Evolutionary conservation across 2,113 vertebrate species (phyloP).

Genomic region (Cyanistes caeruleus): DNA sequence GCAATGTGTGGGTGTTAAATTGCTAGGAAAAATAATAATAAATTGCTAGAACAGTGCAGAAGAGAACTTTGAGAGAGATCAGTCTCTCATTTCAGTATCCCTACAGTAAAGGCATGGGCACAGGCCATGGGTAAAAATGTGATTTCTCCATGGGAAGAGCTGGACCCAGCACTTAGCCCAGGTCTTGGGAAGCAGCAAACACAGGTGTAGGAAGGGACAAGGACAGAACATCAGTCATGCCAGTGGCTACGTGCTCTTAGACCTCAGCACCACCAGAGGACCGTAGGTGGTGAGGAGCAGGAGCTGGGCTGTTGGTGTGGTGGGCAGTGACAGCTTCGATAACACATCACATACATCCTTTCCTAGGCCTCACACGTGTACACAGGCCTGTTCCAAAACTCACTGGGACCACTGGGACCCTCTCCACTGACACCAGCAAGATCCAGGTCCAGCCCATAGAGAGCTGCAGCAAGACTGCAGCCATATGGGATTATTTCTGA

Average conservation of each 20-base stretch:
- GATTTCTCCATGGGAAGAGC: neutral
- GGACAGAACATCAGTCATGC: neutral
- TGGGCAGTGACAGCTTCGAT: neutral
- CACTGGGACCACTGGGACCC: neutral
- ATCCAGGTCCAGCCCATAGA: neutral
- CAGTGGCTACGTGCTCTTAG: rapidly evolving
- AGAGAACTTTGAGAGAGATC: neutral
- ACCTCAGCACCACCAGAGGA: neutral
- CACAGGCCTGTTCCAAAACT: neutral
- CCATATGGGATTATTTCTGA: constrained; percentile 56
- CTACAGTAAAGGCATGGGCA: neutral
- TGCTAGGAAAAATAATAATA: neutral
- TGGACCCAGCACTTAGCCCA: neutral
- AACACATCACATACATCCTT: neutral
- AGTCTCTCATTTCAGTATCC: neutral
- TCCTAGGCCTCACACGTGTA: neutral
- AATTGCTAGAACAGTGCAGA: neutral
- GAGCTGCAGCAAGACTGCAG: constrained; percentile 13
- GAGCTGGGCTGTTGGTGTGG: neutral
- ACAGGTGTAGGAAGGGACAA: neutral
- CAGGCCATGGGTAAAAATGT: rapidly evolving
- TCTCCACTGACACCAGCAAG: neutral
- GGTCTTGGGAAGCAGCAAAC: neutral
- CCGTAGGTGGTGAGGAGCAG: neutral
- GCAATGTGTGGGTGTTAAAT: neutral